Conservation (phyloP, 2,797 vertebrate species). For the Etheostoma perlongum region DNA sequence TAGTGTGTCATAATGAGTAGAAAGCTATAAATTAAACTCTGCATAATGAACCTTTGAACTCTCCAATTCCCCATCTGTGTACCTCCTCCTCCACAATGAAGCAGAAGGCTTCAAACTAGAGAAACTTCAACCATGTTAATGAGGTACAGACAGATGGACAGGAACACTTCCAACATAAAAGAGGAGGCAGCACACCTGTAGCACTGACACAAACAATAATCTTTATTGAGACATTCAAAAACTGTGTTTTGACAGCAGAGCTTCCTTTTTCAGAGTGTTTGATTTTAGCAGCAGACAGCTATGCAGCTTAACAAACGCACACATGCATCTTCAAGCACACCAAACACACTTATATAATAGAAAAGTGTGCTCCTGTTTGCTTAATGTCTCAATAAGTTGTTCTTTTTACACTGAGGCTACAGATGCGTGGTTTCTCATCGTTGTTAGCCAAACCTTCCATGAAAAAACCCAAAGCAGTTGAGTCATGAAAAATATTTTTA, state of each 20-base stretch:
- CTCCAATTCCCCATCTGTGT: constrained; percentile 18
- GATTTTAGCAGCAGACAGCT: constrained; percentile 48
- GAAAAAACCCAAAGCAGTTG: not conserved
- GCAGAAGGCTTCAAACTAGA: constrained; percentile 30
- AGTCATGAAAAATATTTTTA: not conserved
- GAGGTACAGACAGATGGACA: constrained; percentile 52
- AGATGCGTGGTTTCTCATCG: constrained; percentile 1
- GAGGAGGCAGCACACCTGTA: constrained; percentile 55
- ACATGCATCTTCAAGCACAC: not conserved
- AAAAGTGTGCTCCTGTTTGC: not conserved
- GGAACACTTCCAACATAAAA: constrained; percentile 30
- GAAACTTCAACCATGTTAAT: constrained; percentile 21
- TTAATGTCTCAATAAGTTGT: not conserved
- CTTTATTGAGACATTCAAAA: constrained; percentile 56
- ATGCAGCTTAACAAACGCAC: constrained; percentile 27
- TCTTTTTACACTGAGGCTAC: not conserved
- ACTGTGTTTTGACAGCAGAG: constrained; percentile 52
- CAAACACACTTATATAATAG: constrained; percentile 3
- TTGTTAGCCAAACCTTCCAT: not conserved
- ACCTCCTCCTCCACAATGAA: constrained; percentile 29
- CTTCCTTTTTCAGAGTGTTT: constrained; percentile 39
- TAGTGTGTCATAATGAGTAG: constrained; percentile 31
- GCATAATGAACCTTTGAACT: constrained; percentile 21
- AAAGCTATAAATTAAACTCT: constrained; percentile 34
- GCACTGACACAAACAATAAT: constrained; percentile 40